Evolutionary conservation across 2,113 vertebrate genomes (phyloP).

Genomic region (Psephotus haematonotus): DNA sequence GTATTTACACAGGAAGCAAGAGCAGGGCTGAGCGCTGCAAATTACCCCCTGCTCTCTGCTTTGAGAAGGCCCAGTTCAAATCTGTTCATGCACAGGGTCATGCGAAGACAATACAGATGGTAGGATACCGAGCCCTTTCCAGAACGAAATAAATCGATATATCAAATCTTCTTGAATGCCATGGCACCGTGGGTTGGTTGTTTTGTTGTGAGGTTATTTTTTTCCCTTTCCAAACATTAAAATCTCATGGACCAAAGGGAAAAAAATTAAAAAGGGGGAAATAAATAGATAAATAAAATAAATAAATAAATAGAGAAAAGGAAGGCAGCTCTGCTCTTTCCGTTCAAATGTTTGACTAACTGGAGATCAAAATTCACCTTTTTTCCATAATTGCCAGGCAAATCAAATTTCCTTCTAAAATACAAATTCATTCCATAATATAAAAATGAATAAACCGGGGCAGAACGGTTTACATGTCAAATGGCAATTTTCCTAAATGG

Average conservation of each 20-base stretch:
- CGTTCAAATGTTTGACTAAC: background rate
- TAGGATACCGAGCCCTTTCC: background rate
- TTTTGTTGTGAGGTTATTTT: background rate
- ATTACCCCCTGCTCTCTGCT: fast-evolving
- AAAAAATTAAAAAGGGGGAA: too few species aligned
- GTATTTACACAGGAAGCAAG: background rate
- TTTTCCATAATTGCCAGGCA: background rate
- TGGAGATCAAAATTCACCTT: background rate
- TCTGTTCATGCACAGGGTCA: background rate
- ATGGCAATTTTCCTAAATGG: slow-evolving; percentile 33
- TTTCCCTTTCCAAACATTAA: background rate
- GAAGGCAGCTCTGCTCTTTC: background rate
- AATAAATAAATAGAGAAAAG: too few species aligned
- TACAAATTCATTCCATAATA: background rate
- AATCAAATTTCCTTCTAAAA: slow-evolving; percentile 7
- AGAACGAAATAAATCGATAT: background rate
- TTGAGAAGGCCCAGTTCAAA: background rate
- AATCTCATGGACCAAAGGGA: background rate
- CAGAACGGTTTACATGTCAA: slow-evolving; percentile 55
- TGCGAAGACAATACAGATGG: background rate
- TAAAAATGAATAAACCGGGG: background rate
- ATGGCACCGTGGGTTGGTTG: fast-evolving
- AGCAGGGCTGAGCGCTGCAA: background rate
- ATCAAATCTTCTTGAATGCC: background rate
- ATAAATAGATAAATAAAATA: background rate